Conservation (phyloP, 2,797 vertebrate genomes). For the Sebastes minor region DNA sequence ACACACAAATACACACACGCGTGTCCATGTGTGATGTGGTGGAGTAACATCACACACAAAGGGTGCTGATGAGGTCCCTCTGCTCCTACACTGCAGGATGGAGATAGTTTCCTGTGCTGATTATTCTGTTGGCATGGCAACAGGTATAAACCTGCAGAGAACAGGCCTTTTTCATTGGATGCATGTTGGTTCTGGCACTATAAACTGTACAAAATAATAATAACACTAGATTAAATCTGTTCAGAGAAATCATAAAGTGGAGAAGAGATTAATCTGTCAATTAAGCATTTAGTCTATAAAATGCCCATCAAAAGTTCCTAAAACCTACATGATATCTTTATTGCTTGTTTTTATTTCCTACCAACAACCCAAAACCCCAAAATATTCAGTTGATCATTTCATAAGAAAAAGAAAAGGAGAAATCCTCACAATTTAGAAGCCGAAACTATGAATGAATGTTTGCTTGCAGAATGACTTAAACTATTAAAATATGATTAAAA, state of each 20-base stretch:
- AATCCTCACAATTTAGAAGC: not conserved
- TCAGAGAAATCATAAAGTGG: not conserved
- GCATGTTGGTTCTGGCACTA: not conserved
- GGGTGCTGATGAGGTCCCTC: constrained; percentile 19
- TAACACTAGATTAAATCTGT: not conserved
- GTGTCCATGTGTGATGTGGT: not conserved
- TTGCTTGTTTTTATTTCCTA: not conserved
- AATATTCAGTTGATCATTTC: not conserved
- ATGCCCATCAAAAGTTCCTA: not conserved
- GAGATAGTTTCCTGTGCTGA: constrained; percentile 6
- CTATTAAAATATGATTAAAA: not conserved
- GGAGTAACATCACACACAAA: constrained; percentile 24
- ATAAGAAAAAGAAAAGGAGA: not conserved
- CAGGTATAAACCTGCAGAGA: constrained; percentile 7
- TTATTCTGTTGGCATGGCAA: constrained; percentile 59
- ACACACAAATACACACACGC: constrained; percentile 3
- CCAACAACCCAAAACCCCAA: not conserved
- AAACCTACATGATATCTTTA: not conserved
- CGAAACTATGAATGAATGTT: not conserved
- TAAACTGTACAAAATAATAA: not conserved
- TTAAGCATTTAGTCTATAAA: not conserved
- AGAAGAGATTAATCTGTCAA: not conserved
- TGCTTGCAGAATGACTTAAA: not conserved
- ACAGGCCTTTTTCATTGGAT: not conserved
- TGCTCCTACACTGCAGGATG: not conserved